Evolutionary conservation across 2,888 invertebrate genomes (phyloP), one percentile per base, ranked within the genome.

Genomic region (Latrodectus hesperus): DNA sequence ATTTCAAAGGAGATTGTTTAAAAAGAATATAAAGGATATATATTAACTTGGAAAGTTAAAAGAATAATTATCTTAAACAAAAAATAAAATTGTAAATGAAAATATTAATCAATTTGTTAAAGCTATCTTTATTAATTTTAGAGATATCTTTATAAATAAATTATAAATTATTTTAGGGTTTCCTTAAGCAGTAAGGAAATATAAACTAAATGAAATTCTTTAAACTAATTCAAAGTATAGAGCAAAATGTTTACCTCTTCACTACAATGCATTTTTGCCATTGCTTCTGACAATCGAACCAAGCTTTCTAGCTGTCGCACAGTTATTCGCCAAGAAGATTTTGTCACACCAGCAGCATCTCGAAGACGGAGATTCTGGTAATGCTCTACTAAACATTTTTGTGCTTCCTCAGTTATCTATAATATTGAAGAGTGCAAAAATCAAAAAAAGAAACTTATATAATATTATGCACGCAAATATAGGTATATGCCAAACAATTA

Each of bases 241-340:
- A 17, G 17, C 64, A 51, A n/a, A 16, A n/a, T n/a, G 9, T 89
- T 90, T 90, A 94, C 98, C 92, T 96, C 96, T 79, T 98, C 97
- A 90, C 95, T 95, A 92, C 99, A 99, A 93, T 99, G 96, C 94
- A 99, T 95, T 92, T 98, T 95, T 78, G 99, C 99, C 94, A 98
- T 95, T 51, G 96, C 98, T 93, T 99, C 99, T 0, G 99, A 96
- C 49, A 99, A 94, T 14, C 99, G 96, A 91, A 99, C 95, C 95
- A 99, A 96, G 91, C 97, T 97, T 92, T 98, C 98, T 89, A 98
- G 93, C 92, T 99, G 99, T 0, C 99, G 94, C 26, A 99, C 99
- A 0, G 99, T 99, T 90, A 99, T 98, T 80, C 99, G 94, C 98
- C 99, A 99, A 0, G 98, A 95, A 78, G 95, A 96, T 92, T 94